Conservation (phyloP, 1,140 invertebrate genomes). For the Callitettix versicolor region DNA sequence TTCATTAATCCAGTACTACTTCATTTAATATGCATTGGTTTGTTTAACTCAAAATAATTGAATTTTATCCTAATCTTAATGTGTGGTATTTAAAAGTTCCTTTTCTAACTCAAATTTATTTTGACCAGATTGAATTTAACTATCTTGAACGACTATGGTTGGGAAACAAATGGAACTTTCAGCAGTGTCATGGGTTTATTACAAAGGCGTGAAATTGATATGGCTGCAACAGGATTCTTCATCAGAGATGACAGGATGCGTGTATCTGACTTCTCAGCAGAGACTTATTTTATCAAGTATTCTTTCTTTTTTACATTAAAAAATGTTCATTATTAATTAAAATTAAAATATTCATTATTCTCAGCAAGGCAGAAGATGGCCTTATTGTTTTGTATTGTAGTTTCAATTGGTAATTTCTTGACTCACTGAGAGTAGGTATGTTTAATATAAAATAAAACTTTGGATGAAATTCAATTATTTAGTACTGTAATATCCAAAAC, state of each 20-base stretch:
- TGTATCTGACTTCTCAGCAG: constrained; percentile 38
- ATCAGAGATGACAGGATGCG: constrained; percentile 40
- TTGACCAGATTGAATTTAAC: too few relatives aligned
- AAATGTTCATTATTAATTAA: neutral
- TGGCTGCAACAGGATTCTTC: constrained; percentile 40
- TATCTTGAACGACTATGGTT: constrained; percentile 41
- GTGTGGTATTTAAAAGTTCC: too few relatives aligned
- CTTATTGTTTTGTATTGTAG: neutral
- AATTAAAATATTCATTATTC: neutral
- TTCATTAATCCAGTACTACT: too few relatives aligned
- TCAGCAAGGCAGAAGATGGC: neutral
- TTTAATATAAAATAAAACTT: too few relatives aligned
- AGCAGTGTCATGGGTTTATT: constrained; percentile 40
- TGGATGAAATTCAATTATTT: too few relatives aligned
- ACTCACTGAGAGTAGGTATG: too few relatives aligned
- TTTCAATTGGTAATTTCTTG: too few relatives aligned
- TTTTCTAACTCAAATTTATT: too few relatives aligned
- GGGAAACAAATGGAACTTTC: constrained; percentile 41
- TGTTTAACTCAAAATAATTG: neutral
- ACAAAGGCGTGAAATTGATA: constrained; percentile 39
- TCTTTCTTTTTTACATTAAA: too few relatives aligned
- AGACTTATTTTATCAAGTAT: constrained; percentile 38
- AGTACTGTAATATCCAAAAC: too few relatives aligned
- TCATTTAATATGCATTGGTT: too few relatives aligned
- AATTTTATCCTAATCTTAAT: constrained; percentile 25